These are phyloP conservation scores for Sphaeramia orbicularis DNA, from an alignment of 2,797 vertebrate species.

Conservation along the genomic window DNA sequence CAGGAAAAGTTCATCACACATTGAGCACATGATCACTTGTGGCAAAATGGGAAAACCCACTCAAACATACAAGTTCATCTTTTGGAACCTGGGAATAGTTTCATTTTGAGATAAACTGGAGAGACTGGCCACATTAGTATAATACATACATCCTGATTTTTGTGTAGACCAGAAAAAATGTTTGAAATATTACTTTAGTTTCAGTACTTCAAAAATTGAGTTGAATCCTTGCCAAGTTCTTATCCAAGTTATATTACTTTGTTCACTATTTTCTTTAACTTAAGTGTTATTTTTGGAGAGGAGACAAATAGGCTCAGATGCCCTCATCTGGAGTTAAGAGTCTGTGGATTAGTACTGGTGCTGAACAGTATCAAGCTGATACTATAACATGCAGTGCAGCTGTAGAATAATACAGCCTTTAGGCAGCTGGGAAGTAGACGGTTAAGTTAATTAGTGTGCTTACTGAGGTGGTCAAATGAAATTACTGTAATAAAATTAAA, in stretches of 20 bases:
- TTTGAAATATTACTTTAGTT: not conserved
- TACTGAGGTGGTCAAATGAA: not conserved
- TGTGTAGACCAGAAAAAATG: not conserved
- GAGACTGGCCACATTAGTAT: not conserved
- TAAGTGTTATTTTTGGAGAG: not conserved
- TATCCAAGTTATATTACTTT: no score
- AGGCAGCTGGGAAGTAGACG: not conserved
- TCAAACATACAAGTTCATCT: not conserved
- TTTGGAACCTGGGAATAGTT: not conserved
- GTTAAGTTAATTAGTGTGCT: not conserved
- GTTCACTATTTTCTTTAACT: not conserved
- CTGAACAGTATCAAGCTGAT: constrained; percentile 7
- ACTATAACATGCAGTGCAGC: not conserved
- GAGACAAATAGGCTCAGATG: not conserved
- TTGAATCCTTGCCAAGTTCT: not conserved
- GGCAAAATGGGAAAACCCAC: not conserved
- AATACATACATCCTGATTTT: not conserved
- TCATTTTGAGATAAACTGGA: not conserved
- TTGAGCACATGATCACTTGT: constrained; percentile 39
- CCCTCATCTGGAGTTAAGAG: not conserved
- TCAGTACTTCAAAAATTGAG: not conserved
- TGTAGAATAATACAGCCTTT: not conserved
- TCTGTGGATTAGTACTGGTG: not conserved
- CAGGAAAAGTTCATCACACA: constrained; percentile 54
- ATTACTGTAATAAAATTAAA: constrained; percentile 8